Conservation (phyloP, 2,113 vertebrate genomes). For the Capreolus pygargus region DNA sequence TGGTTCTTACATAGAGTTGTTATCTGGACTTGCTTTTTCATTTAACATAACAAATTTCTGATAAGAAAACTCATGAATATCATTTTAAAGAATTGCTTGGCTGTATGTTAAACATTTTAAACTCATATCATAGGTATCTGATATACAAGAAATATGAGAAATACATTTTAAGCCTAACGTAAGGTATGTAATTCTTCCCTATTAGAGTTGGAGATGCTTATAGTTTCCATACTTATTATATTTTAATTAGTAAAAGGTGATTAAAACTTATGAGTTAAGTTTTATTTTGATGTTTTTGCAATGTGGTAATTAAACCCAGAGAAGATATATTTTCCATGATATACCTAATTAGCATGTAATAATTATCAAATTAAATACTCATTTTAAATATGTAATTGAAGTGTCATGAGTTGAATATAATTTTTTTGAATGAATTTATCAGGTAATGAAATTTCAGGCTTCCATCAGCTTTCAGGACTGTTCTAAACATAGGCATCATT, state of each 20-base stretch:
- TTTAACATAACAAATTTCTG: background rate
- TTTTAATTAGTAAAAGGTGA: constrained; percentile 68
- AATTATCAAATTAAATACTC: constrained; percentile 80
- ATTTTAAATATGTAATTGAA: constrained; percentile 78
- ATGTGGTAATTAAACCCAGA: constrained; percentile 68
- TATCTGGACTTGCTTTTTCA: background rate
- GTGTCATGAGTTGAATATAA: constrained; percentile 76
- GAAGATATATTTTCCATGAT: constrained; percentile 80
- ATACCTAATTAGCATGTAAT: constrained; percentile 80
- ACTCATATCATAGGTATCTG: background rate
- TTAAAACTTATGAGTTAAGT: constrained; percentile 75
- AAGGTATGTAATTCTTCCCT: constrained; percentile 35
- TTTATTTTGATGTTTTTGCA: constrained; percentile 75
- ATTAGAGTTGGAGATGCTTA: constrained; percentile 63
- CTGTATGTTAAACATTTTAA: background rate
- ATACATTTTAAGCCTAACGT: background rate
- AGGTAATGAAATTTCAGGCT: constrained; percentile 56
- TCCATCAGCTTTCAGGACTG: constrained; percentile 63
- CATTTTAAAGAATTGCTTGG: background rate
- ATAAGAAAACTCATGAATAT: background rate
- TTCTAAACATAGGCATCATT: constrained; percentile 61
- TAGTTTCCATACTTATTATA: constrained; percentile 63
- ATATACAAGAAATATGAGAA: background rate
- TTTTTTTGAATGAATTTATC: constrained; percentile 70
- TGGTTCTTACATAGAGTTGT: background rate